Evolutionary conservation across 2,888 invertebrate species (phyloP).

Genomic region (Nezara viridula): DNA sequence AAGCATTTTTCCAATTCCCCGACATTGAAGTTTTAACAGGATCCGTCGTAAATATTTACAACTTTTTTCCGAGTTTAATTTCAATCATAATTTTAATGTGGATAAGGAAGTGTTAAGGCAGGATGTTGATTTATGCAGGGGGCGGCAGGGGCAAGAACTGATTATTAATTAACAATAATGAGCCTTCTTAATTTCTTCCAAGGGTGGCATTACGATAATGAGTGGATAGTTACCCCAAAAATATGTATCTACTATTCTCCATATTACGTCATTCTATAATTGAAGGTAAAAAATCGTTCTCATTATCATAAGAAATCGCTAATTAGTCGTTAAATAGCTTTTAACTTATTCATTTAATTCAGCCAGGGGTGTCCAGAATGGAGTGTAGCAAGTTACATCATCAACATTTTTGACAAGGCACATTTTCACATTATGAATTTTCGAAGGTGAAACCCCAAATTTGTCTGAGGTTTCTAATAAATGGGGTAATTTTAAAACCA

Average conservation of each 20-base stretch:
- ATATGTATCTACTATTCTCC: not conserved
- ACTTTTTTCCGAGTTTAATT: conserved; percentile 24
- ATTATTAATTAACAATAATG: not conserved
- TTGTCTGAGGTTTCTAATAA: too few relatives aligned
- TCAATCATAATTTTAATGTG: conserved; percentile 24
- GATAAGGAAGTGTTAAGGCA: not conserved
- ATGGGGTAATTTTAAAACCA: too few relatives aligned
- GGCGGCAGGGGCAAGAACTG: not conserved
- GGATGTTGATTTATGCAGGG: not conserved
- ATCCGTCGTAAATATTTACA: conserved; percentile 7
- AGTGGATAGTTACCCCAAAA: not conserved
- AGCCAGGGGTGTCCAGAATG: too few relatives aligned
- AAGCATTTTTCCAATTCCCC: conserved; percentile 5
- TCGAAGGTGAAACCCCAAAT: too few relatives aligned
- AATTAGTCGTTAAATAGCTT: too few relatives aligned
- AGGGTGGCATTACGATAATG: not conserved
- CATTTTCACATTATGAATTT: too few relatives aligned
- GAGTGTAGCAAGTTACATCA: too few relatives aligned
- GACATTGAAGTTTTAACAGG: not conserved
- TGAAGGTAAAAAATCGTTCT: too few relatives aligned
- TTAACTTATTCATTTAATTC: too few relatives aligned
- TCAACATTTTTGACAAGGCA: too few relatives aligned
- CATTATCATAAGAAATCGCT: too few relatives aligned
- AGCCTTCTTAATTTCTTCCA: not conserved
- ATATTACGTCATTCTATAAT: not conserved